Conservation (phyloP, 2,888 invertebrate species). For the Stenoptilia bipunctidactyla region DNA sequence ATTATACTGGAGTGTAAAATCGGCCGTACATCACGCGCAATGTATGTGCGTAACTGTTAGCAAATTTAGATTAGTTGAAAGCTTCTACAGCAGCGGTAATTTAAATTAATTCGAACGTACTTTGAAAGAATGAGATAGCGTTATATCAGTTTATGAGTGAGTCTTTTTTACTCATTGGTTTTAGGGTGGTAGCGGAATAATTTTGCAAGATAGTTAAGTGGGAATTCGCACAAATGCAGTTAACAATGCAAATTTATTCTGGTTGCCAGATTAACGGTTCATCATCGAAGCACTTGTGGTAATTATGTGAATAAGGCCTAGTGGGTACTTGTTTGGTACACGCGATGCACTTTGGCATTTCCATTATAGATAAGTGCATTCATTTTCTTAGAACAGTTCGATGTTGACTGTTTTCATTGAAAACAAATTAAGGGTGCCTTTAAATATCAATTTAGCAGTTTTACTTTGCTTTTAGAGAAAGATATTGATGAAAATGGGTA, state of each 20-base stretch:
- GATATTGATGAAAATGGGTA: too few relatives aligned
- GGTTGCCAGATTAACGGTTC: slow-evolving; percentile 52
- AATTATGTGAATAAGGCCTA: slow-evolving; percentile 1
- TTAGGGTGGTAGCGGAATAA: background rate
- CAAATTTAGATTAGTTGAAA: slow-evolving; percentile 37
- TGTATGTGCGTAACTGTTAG: slow-evolving; percentile 19
- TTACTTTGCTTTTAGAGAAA: too few relatives aligned
- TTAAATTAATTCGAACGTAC: background rate
- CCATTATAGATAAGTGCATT: too few relatives aligned
- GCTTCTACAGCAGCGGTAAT: slow-evolving; percentile 24
- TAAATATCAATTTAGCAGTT: too few relatives aligned
- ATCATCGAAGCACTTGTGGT: slow-evolving; percentile 43
- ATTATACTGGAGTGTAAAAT: slow-evolving; percentile 1
- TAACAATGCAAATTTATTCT: slow-evolving; percentile 63
- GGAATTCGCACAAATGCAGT: slow-evolving; percentile 9
- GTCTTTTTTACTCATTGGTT: background rate
- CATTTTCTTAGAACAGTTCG: too few relatives aligned
- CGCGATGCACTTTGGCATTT: background rate
- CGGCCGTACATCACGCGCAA: slow-evolving; percentile 20
- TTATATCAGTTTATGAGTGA: background rate
- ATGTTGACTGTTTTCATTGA: too few relatives aligned
- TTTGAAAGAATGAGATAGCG: background rate
- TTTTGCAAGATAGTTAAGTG: background rate
- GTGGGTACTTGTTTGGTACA: slow-evolving; percentile 1
- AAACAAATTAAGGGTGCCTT: too few relatives aligned